Evolutionary conservation across 23 tunicate species (phyloP), one percentile per base, ranked within the genome.

Genomic region (Oikopleura albicans): DNA sequence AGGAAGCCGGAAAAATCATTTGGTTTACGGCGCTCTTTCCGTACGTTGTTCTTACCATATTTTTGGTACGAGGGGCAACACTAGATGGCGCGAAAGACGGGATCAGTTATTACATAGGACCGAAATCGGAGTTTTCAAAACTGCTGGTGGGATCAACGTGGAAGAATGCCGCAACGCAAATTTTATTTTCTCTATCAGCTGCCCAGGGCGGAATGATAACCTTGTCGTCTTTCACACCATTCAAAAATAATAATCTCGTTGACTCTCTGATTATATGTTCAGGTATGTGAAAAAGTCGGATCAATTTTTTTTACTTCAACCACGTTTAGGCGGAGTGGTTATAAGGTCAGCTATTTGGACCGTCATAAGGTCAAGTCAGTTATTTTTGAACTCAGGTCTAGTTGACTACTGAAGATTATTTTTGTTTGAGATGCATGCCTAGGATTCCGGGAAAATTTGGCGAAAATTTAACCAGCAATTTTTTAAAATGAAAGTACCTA

Each of bases 21-120:
- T 88, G 86, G 57, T 88, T 88, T 40, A 88, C 90, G 16, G 90
- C 90, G 2, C 0, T 88, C 1, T 88, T 88, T 88, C 90, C 90
- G 2, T 88, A 88, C 56, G 88, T 83, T 28, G 90, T 88, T 29
- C 88, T 88, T 16, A 36, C 83, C 38, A 76, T 86, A 22, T 76
- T 88, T 29, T 36, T 88, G 57, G 40, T 88, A 27, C 36, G 90
- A 39, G 90, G 90, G 28, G 88, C 88, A 0, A 88, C 90, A 1
- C 40, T 88, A 27, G 75, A 56, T 38, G 90, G 90, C 1, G 90
- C 90, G 0, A 28, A 39, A 28, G 85, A 86, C 39, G 90, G 90
- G 0, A 31, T 88, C 34, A 76, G 83, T 39, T 88, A 76, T 83
- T 88, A 88, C 56, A 76, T 88, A n/a, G 90, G 90, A 41, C 1